Evolutionary conservation across 2,888 invertebrate species (phyloP), one percentile per base, ranked within the genome.

Genomic region (Metellina segmentata): DNA sequence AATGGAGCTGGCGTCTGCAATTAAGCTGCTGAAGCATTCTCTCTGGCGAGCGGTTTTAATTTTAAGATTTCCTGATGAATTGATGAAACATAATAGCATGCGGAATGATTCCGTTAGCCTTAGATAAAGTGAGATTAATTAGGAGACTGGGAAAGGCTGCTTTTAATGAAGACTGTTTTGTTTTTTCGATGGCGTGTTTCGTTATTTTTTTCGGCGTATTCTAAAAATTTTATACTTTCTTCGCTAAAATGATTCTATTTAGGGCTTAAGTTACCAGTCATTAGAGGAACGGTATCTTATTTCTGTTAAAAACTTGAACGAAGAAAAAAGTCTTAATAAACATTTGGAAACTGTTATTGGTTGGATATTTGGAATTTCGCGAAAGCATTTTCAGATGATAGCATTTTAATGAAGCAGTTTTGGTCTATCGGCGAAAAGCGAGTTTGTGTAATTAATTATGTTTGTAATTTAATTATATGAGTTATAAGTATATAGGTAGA

Each of bases 11-110:
- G 34, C 34, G 34, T 34, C 34, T 13, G 78, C 71, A 86, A 86
- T 86, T 86, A 75, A 70, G 78, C 71, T 78, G 71, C n/a, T 0
- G 70, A 20, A 6, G 70, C 61, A 70, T 49, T 78, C 20, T 51
- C 34, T 34, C 34, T 51, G 20, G 9, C 16, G 51, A 49, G 8
- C 6, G 16, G n/a, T 78, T 86, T 86, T 69, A 86, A 78, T 86
- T 78, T 86, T 77, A 78, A 86, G 70, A 19, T 70, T 86, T 78
- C 52, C 19, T 78, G 78, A 70, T 86, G 70, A 78, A 71, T 78
- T 20, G 19, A 8, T 13, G 71, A 16, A 78, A 70, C 19, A 86
- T 86, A 70, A 86, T 78, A 77, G 5, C 7, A 19, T 52, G 5
- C 61, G 49, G 51, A 85, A 82, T 72, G 82, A 51, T 82, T 82